Percentiles rank a stretch among this genome's conserved stretches.
Conservation (phyloP, 2,888 invertebrate genomes). For the Campoplex capitator region DNA sequence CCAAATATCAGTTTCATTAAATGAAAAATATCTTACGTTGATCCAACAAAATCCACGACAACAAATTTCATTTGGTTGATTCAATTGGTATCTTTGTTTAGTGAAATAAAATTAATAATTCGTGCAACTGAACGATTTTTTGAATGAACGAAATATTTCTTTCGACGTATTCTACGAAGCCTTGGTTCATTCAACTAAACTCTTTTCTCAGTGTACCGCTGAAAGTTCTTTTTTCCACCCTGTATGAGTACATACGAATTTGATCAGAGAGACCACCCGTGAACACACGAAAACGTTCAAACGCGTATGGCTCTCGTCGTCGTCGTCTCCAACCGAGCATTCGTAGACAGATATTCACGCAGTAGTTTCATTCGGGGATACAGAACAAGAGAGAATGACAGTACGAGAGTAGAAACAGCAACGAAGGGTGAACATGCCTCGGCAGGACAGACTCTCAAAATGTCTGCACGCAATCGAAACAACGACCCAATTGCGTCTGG, state of each 20-base stretch:
- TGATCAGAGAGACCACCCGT: neutral
- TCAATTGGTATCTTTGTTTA: too few species aligned
- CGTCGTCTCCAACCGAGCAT: neutral
- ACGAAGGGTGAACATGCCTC: conserved; percentile 56
- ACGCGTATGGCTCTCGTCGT: neutral
- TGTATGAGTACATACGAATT: neutral
- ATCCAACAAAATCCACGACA: too few species aligned
- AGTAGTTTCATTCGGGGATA: conserved; percentile 25
- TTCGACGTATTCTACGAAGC: too few species aligned
- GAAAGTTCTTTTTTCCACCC: too few species aligned
- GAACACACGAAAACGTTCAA: conserved; percentile 2
- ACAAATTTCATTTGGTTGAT: too few species aligned
- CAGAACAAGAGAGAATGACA: conserved; percentile 14
- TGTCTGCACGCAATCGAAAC: conserved; percentile 77
- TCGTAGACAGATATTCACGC: conserved; percentile 12
- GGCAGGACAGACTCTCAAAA: conserved; percentile 70
- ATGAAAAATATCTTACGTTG: too few species aligned
- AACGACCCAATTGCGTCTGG: conserved; percentile 79
- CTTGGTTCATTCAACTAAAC: too few species aligned
- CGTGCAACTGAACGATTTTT: too few species aligned
- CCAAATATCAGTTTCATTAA: too few species aligned
- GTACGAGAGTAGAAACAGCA: conserved; percentile 22
- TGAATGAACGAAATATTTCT: too few species aligned
- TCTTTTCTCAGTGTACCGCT: too few species aligned
- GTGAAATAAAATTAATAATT: too few species aligned